Base-by-base conservation (phyloP, 2,888 invertebrate species). In the Neoascia interrupta region DNA sequence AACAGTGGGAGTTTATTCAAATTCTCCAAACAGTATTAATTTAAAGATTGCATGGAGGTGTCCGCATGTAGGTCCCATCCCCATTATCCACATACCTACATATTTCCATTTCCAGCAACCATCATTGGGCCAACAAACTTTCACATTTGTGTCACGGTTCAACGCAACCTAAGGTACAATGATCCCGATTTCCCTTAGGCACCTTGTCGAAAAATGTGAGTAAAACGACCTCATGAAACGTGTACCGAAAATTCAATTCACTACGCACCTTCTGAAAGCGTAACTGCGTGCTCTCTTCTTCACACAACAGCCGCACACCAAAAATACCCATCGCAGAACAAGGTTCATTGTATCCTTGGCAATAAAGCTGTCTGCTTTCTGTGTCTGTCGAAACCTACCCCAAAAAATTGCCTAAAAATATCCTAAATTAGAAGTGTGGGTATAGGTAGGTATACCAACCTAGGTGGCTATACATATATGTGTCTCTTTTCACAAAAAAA, bases 361-460 rank as follows among this genome's bases (percentile, higher is more conserved):
- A 19, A 18, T 36, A 36, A 26, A 54, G 37, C 34, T 73, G 79
- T 79, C 72, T 72, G 66, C 54, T 45, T 43, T 37, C 13, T 36
- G 51, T 11, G 11, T 45, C n/a, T 6, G 43, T 23, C 2, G 8
- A 6, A 15, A 47, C 54, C 47, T 66, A 66, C 72, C 76, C 76
- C 73, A 54, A 73, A 69, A 79, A 73, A 60, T 37, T 53, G 69
- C 41, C 69, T 56, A 69, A 75, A 69, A 75, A 49, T 69, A 36
- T 47, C 19, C n/a, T 31, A n/a, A 31, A 31, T 31, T n/a, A 43
- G 18, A 36, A 39, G 19, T n/a, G n/a, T n/a, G n/a, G n/a, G n/a
- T n/a, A n/a, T n/a, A n/a, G n/a, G n/a, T n/a, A n/a, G n/a, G n/a
- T n/a, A 47, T 45, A 11, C 31, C 26, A 16, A n/a, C 15, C 26